Percentiles rank a stretch among this genome's conserved stretches.
phyloP scores from a whole-genome alignment of 2,113 vertebrate genomes.

The Donacobius atricapilla region DNA sequence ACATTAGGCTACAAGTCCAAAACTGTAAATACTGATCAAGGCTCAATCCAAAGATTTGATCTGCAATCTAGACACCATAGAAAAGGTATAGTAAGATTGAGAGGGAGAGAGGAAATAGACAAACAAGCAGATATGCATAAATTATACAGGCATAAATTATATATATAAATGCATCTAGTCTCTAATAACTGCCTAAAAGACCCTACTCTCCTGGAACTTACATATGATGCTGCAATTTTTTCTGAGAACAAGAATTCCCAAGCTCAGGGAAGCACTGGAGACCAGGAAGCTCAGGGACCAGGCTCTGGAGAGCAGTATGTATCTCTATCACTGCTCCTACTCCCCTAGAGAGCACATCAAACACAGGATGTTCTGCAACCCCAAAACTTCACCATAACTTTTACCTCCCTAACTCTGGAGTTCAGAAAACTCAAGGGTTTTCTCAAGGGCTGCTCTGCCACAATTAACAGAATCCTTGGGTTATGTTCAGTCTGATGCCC shows the following conservation, averaged over 20 bases:
- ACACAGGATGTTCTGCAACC: accelerated
- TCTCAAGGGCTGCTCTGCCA: neutral
- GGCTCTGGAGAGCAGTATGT: neutral
- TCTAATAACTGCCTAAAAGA: neutral
- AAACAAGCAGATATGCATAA: neutral
- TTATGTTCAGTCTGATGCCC: neutral
- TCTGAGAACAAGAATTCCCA: neutral
- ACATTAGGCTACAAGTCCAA: neutral
- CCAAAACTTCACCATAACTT: neutral
- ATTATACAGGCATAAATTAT: neutral
- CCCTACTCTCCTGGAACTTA: neutral
- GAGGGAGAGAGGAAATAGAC: neutral
- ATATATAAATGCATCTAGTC: neutral
- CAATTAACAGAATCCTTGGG: neutral
- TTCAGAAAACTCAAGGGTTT: neutral
- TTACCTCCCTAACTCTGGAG: neutral
- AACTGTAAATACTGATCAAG: neutral
- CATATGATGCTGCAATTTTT: neutral
- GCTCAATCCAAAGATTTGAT: neutral
- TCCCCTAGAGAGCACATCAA: neutral
- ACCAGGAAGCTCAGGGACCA: neutral
- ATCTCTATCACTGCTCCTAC: neutral
- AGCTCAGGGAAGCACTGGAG: too few relatives aligned
- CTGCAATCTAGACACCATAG: neutral
- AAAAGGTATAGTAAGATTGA: neutral